Evolutionary conservation across 1,140 invertebrate species (phyloP).

Genomic region (Popillia japonica): DNA sequence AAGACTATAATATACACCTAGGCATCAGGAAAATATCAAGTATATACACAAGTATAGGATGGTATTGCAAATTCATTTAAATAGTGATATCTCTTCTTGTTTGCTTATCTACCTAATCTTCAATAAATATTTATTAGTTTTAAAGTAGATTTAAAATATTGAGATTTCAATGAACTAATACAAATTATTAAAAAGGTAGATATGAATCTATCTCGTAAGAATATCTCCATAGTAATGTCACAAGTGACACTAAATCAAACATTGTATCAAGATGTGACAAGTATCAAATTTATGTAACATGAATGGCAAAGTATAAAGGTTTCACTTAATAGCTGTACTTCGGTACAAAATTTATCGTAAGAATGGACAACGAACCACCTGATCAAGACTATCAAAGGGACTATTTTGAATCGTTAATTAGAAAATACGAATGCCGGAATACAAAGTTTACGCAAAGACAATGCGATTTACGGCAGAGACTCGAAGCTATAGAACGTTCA

Average conservation of each 20-base stretch:
- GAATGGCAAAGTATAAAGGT: slow-evolving; percentile 19
- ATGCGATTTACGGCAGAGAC: slow-evolving; percentile 66
- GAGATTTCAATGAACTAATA: no score
- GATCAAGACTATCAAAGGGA: neutral
- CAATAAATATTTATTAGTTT: no score
- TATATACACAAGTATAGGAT: no score
- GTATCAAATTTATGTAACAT: slow-evolving; percentile 13
- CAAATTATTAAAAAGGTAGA: no score
- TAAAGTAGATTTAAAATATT: no score
- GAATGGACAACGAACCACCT: neutral
- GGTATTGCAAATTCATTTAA: no score
- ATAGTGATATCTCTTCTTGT: no score
- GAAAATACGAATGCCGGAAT: slow-evolving; percentile 67
- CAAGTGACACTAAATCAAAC: slow-evolving; percentile 23
- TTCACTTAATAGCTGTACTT: neutral
- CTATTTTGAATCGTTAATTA: slow-evolving; percentile 58
- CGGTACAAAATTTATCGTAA: slow-evolving; percentile 14
- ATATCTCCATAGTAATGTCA: slow-evolving; percentile 13
- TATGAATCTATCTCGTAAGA: neutral
- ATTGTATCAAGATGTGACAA: slow-evolving; percentile 20
- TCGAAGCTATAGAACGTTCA: slow-evolving; percentile 70
- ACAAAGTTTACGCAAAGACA: slow-evolving; percentile 66
- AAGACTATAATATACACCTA: no score
- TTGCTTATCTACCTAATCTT: no score
- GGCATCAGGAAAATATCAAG: no score